phyloP scores from a whole-genome alignment of 1,140 invertebrate species.

The Drosophila dunni region DNA sequence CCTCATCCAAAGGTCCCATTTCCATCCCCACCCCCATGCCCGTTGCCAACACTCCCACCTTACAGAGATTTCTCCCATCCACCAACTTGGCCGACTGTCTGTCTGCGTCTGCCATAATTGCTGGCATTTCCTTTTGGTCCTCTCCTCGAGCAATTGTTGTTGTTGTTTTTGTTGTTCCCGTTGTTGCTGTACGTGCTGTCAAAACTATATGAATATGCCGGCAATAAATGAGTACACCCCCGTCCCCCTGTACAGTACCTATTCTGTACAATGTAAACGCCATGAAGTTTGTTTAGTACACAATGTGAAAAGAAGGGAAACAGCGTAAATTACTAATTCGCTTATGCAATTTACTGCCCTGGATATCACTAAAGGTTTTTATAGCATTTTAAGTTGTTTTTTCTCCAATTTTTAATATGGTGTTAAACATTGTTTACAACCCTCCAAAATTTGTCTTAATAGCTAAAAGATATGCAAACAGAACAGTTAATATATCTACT shows the following conservation, averaged over 20 bases:
- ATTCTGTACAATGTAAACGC: conserved; percentile 16
- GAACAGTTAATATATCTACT: background rate
- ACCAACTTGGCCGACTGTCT: conserved; percentile 27
- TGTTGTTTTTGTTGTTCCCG: background rate
- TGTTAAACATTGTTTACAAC: conserved; percentile 30
- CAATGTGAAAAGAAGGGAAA: conserved; percentile 8
- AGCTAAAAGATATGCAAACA: background rate
- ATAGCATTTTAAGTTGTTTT: conserved; percentile 19
- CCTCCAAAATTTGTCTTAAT: background rate
- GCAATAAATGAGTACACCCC: conserved; percentile 34
- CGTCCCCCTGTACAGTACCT: background rate
- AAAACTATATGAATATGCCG: conserved; percentile 63
- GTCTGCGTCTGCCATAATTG: conserved; percentile 44
- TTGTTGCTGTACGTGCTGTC: conserved; percentile 51
- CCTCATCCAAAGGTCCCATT: background rate
- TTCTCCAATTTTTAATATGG: conserved; percentile 30
- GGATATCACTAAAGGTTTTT: conserved; percentile 2
- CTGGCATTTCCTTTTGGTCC: conserved; percentile 25
- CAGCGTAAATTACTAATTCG: conserved; percentile 33
- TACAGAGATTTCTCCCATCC: background rate
- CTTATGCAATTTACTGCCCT: background rate
- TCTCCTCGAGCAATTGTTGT: conserved; percentile 20
- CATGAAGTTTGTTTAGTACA: conserved; percentile 17
- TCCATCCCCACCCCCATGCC: background rate
- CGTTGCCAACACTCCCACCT: too few species aligned